These are phyloP conservation scores for Acanthopleura granulata DNA, from an alignment of 2,888 invertebrate species.

Conservation along the genomic window DNA sequence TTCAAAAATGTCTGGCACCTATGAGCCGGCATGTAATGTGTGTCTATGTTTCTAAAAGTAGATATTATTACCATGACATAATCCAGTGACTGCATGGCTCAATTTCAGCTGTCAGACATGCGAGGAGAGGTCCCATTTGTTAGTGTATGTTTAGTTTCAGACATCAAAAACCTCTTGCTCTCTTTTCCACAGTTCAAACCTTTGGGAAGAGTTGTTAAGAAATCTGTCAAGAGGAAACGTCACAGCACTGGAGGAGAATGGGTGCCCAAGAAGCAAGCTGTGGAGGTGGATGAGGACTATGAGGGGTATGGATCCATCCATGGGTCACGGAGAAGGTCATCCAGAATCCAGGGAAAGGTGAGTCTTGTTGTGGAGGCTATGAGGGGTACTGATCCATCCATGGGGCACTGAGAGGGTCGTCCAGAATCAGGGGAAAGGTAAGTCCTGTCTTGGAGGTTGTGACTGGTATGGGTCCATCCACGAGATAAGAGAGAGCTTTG, in stretches of 20 bases:
- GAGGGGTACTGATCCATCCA: conserved; percentile 22
- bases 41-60: no score
- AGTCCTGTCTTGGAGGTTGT: no score
- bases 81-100: no score
- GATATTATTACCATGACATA: no score
- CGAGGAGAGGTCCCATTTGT: no score
- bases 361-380: neutral
- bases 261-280: neutral
- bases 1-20: no score
- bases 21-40: no score
- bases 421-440: no score
- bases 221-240: conserved; percentile 16
- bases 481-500: conserved; percentile 27
- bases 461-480: conserved; percentile 7
- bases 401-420: neutral
- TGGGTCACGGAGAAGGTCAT: conserved; percentile 39
- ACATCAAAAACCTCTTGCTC: neutral
- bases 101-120: no score
- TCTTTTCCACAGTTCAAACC: conserved; percentile 17
- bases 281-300: conserved; percentile 15
- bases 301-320: conserved; percentile 38
- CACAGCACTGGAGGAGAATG: neutral
- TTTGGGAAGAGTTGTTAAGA: conserved; percentile 14
- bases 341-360: conserved; percentile 46
- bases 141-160: no score